A percentile compares a stretch with the other conserved stretches of the same genome.
These are phyloP conservation scores for Liposcelis brunnea DNA, from an alignment of 2,888 invertebrate genomes.

Conservation along the genomic window DNA sequence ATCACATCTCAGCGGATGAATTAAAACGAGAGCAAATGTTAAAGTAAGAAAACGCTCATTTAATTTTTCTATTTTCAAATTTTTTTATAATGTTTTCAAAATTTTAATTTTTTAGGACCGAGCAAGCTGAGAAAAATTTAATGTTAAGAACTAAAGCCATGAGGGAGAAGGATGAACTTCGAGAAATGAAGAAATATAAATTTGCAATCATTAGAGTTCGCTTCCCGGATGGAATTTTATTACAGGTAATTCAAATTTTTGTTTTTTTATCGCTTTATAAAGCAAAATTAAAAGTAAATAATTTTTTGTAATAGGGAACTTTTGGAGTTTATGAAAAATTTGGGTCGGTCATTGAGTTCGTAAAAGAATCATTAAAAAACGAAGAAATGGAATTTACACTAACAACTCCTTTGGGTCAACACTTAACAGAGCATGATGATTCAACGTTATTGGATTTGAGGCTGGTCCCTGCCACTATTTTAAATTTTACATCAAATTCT, in stretches of 20 bases:
- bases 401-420: conserved; percentile 47
- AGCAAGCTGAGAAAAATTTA: conserved; percentile 61
- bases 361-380: conserved; percentile 55
- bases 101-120: conserved; percentile 32
- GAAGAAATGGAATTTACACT: conserved; percentile 51
- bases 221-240: conserved; percentile 70
- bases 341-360: conserved; percentile 55
- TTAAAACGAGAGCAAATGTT: conserved; percentile 63
- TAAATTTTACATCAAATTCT: conserved; percentile 50
- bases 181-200: conserved; percentile 65
- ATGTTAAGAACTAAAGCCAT: conserved; percentile 86
- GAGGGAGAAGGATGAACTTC: conserved; percentile 74
- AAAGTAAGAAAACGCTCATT: conserved; percentile 29
- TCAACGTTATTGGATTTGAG: conserved; percentile 59
- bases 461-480: conserved; percentile 65
- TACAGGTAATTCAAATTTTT: conserved; percentile 41
- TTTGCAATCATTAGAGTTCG: conserved; percentile 71
- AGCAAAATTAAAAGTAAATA: neutral
- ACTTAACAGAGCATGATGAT: conserved; percentile 41
- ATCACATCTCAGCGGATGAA: conserved; percentile 62
- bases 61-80: conserved; percentile 1
- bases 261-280: neutral
- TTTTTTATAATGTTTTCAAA: conserved; percentile 2
- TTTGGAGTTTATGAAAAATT: conserved; percentile 72
- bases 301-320: conserved; percentile 57